Conservation (phyloP, 2,797 vertebrate species). For the Psittacula derbiana region DNA sequence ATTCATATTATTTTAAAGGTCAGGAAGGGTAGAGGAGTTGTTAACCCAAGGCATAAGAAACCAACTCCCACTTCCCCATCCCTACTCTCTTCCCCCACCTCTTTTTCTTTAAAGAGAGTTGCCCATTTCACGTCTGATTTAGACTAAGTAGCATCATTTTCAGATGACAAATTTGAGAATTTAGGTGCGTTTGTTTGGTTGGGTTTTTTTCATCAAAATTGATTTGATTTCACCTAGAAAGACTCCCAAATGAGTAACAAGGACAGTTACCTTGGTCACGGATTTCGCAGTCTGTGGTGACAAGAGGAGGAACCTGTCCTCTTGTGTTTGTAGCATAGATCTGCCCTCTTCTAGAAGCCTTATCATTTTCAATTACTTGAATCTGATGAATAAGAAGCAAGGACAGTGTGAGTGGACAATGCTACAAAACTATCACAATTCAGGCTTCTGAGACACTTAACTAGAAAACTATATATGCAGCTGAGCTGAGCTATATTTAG, state of each 20-base stretch:
- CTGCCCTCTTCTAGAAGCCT: conserved; percentile 80
- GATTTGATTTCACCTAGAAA: neutral
- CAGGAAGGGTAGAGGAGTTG: neutral
- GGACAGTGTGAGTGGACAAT: neutral
- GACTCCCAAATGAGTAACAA: neutral
- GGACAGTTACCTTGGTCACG: conserved; percentile 91
- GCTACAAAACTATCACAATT: neutral
- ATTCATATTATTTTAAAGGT: neutral
- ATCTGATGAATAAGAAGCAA: conserved; percentile 77
- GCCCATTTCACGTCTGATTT: neutral
- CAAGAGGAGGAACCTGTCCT: conserved; percentile 93
- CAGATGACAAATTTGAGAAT: neutral
- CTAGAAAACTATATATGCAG: neutral
- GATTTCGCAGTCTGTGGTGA: conserved; percentile 90
- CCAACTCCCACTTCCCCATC: neutral
- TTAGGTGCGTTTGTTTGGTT: neutral
- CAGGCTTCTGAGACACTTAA: neutral
- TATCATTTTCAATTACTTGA: conserved; percentile 92
- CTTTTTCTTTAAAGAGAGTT: neutral
- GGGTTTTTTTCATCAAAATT: neutral
- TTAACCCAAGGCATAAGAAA: neutral
- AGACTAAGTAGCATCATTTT: neutral
- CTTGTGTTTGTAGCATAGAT: conserved; percentile 85
- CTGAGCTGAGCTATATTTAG: neutral
- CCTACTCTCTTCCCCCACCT: neutral